These are phyloP conservation scores for Mesochorus sp. DNA, from an alignment of 2,888 invertebrate species.

Conservation along the genomic window DNA sequence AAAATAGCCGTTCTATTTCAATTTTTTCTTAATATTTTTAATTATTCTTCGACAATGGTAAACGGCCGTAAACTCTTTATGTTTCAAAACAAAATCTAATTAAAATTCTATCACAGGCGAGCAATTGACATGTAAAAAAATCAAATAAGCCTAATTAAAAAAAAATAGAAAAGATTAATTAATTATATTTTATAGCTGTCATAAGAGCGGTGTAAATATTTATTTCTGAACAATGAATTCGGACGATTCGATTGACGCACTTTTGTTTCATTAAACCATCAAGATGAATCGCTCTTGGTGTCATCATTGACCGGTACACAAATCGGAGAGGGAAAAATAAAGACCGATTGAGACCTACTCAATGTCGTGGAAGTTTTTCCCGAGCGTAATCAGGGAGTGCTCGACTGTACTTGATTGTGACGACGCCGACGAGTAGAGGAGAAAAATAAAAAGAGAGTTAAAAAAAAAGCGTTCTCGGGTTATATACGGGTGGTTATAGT, in stretches of 20 bases:
- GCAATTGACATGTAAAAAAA: no score
- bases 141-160: no score
- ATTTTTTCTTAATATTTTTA: no score
- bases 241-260: not conserved
- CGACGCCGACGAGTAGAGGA: conserved; percentile 19
- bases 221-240: not conserved
- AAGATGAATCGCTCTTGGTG: conserved; percentile 18
- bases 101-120: no score
- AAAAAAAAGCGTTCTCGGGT: conserved; percentile 38
- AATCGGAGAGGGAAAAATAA: conserved; percentile 9
- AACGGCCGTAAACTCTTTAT: no score
- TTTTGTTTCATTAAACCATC: conserved; percentile 27
- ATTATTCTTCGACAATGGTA: no score
- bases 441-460: not conserved
- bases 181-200: no score
- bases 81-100: no score
- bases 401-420: conserved; percentile 22
- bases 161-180: no score
- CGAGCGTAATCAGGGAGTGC: conserved; percentile 46
- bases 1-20: no score
- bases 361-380: conserved; percentile 36
- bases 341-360: conserved; percentile 26
- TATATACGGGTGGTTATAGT: conserved; percentile 28
- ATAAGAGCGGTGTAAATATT: not conserved
- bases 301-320: conserved; percentile 28